phyloP scores from a whole-genome alignment of 1,140 invertebrate genomes.

The Saccostrea echinata region DNA sequence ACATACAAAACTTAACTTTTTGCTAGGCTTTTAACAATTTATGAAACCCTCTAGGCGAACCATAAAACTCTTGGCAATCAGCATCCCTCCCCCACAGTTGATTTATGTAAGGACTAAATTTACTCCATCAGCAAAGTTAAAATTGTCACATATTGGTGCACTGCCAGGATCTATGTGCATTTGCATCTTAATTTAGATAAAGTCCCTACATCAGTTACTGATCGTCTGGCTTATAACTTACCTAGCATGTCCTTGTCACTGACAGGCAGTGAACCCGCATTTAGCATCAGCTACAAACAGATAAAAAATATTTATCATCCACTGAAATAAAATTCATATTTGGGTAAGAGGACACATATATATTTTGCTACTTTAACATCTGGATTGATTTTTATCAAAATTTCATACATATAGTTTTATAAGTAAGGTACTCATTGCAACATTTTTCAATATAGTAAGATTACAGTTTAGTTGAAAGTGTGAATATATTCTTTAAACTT shows the following conservation, averaged over 20 bases:
- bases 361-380: no score
- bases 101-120: constrained; percentile 9
- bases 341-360: no score
- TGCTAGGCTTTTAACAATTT: background rate
- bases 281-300: constrained; percentile 5
- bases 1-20: background rate
- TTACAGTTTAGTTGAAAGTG: no score
- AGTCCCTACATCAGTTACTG: background rate
- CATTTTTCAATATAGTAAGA: no score
- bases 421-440: no score
- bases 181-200: background rate
- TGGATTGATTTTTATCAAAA: no score
- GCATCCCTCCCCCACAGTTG: constrained; percentile 19
- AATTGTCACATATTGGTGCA: background rate
- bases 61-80: background rate
- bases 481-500: no score
- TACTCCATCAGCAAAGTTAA: background rate
- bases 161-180: background rate
- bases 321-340: no score
- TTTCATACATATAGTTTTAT: no score
- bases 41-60: background rate
- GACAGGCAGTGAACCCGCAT: background rate
- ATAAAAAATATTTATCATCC: no score
- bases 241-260: background rate
- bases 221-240: background rate